A percentile compares a stretch with the other conserved stretches of the same genome.
phyloP scores from a whole-genome alignment of 2,797 vertebrate species.

The Bradypodion pumilum region DNA sequence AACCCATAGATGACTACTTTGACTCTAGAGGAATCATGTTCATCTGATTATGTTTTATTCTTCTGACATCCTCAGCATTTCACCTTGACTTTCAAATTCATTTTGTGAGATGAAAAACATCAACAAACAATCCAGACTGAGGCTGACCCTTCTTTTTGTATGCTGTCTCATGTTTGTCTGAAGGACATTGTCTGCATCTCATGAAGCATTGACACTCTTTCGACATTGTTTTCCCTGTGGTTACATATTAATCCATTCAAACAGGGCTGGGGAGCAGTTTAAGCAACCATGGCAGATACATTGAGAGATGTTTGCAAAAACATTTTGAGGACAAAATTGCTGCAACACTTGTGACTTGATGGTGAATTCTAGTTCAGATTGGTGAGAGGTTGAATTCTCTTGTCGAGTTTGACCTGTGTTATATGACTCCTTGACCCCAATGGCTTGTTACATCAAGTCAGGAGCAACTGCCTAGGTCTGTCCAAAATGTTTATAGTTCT shows the following conservation, averaged over 20 bases:
- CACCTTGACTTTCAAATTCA: conserved; percentile 57
- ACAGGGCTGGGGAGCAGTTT: neutral
- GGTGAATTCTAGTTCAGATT: no score
- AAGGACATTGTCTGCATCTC: conserved; percentile 37
- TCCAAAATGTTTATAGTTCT: neutral
- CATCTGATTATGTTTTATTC: conserved; percentile 30
- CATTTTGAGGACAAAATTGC: no score
- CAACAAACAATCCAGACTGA: conserved; percentile 49
- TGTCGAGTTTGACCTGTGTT: no score
- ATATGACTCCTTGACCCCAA: no score
- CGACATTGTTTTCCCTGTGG: conserved; percentile 3
- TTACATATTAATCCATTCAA: conserved; percentile 15
- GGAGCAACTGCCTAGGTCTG: neutral
- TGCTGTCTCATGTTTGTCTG: conserved; percentile 24
- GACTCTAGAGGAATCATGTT: neutral
- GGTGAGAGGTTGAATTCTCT: no score
- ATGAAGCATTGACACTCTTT: conserved; percentile 23
- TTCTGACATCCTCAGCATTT: conserved; percentile 56
- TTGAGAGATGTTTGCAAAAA: no score
- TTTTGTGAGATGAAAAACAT: conserved; percentile 46
- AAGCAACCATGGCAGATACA: no score
- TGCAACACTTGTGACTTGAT: no score
- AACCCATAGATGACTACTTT: neutral
- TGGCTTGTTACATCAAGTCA: neutral
- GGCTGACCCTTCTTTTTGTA: conserved; percentile 37